Percentiles rank a stretch among this genome's conserved stretches.
Conservation (phyloP, 2,888 invertebrate species). For the Subacronicta megacephala region DNA sequence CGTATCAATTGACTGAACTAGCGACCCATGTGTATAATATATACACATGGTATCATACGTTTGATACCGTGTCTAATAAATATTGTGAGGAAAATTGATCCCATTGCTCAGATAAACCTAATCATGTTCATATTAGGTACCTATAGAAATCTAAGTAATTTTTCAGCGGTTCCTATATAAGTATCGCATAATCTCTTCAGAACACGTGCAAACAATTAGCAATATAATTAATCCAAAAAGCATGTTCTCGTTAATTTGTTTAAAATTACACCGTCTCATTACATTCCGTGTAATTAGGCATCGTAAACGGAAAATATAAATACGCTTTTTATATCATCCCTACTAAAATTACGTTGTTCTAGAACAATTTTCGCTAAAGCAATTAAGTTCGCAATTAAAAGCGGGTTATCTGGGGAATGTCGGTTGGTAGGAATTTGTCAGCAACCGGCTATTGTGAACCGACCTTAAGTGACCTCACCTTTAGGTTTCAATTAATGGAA, state of each 20-base stretch:
- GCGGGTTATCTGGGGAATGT: slow-evolving; percentile 65
- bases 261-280: slow-evolving; percentile 53
- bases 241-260: slow-evolving; percentile 45
- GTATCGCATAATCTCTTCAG: background rate
- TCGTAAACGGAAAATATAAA: slow-evolving; percentile 63
- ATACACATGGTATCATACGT: no score
- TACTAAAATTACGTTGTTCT: slow-evolving; percentile 60
- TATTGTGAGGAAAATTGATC: no score
- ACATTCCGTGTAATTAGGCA: slow-evolving; percentile 57
- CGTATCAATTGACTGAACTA: no score
- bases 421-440: slow-evolving; percentile 63
- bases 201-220: slow-evolving; percentile 38
- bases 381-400: slow-evolving; percentile 80
- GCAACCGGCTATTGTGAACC: slow-evolving; percentile 49
- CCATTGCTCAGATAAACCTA: no score
- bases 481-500: slow-evolving; percentile 56
- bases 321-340: slow-evolving; percentile 58
- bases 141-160: no score
- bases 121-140: no score
- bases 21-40: no score
- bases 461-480: slow-evolving; percentile 63
- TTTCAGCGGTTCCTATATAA: background rate
- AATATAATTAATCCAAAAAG: slow-evolving; percentile 44
- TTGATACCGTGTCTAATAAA: no score
- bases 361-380: slow-evolving; percentile 68